Conservation (phyloP, 2,113 vertebrate species). For the Microtus montanus region DNA sequence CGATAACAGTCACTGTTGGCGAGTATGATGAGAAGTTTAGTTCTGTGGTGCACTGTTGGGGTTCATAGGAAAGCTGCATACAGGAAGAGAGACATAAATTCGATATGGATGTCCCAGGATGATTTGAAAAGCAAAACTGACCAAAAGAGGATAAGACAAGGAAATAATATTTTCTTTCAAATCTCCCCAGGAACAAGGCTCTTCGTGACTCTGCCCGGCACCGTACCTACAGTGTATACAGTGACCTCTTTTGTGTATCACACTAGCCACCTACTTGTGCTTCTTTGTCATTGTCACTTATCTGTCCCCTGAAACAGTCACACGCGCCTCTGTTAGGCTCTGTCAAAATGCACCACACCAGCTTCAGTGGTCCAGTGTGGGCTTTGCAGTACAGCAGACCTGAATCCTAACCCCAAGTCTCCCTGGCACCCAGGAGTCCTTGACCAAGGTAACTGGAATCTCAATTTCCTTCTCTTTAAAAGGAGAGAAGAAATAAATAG, state of each 20-base stretch:
- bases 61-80: not conserved
- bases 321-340: not conserved
- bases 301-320: not conserved
- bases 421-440: not conserved
- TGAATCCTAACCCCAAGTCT: not conserved
- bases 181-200: not conserved
- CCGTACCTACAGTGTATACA: not conserved
- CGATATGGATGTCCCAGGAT: not conserved
- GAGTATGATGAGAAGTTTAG: not conserved
- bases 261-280: not conserved
- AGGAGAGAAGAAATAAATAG: not conserved
- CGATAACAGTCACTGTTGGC: not conserved
- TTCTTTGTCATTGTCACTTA: not conserved
- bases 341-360: not conserved
- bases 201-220: not conserved
- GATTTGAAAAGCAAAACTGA: constrained; percentile 40
- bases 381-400: not conserved
- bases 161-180: not conserved
- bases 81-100: not conserved
- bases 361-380: not conserved
- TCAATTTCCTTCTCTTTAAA: constrained; percentile 30
- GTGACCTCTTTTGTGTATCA: not conserved
- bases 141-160: not conserved
- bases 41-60: not conserved
- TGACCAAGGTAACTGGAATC: not conserved